phyloP scores from a whole-genome alignment of 2,797 vertebrate species.

The Pelodytes ibericus region DNA sequence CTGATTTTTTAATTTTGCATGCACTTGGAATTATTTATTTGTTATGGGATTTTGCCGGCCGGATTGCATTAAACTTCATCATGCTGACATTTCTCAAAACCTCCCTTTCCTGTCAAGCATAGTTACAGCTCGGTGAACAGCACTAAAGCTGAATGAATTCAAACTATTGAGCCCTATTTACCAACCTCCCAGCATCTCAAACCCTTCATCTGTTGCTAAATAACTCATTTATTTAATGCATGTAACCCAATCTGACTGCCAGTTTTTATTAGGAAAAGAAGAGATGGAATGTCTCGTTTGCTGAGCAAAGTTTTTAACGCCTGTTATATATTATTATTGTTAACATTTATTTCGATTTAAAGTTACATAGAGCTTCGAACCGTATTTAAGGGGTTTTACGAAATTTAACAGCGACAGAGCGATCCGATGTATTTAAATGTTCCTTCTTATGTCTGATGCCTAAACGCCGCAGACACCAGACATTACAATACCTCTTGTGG shows the following conservation, averaged over 20 bases:
- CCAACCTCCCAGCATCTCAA: background rate
- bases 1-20: background rate
- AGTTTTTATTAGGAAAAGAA: background rate
- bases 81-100: background rate
- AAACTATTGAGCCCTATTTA: slow-evolving; percentile 14
- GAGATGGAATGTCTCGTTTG: background rate
- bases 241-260: background rate
- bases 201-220: background rate
- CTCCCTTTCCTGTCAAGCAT: slow-evolving; percentile 5
- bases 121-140: background rate
- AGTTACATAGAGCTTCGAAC: no score
- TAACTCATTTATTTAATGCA: background rate
- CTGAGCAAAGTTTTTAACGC: background rate
- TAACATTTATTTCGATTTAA: no score
- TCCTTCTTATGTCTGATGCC: no score
- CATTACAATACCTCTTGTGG: no score
- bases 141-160: background rate
- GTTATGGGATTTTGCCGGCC: background rate
- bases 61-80: slow-evolving; percentile 2
- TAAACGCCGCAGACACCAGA: no score
- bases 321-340: no score
- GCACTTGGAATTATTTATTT: background rate
- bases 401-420: no score
- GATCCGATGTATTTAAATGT: no score
- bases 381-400: no score